These are phyloP conservation scores for Protosalanx chinensis DNA, from an alignment of 2,797 vertebrate genomes.

Conservation along the genomic window DNA sequence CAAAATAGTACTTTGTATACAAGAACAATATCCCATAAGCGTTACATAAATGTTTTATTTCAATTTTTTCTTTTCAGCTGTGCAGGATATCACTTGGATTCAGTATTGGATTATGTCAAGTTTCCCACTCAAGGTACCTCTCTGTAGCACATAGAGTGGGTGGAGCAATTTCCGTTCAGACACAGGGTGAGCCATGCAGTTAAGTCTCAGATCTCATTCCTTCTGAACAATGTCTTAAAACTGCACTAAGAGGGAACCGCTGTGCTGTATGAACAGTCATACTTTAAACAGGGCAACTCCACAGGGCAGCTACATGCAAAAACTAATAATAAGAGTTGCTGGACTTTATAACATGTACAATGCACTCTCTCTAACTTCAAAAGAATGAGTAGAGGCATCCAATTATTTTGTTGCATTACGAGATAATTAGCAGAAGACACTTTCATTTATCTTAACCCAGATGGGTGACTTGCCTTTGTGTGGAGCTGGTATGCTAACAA, in stretches of 20 bases:
- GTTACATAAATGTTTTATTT: background rate
- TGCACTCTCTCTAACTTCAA: background rate
- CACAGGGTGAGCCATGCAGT: conserved; percentile 27
- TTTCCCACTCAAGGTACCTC: conserved; percentile 25
- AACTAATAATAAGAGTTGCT: too few species aligned
- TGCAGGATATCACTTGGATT: conserved; percentile 6
- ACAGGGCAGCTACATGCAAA: conserved; percentile 8
- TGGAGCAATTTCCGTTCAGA: conserved; percentile 22
- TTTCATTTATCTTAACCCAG: background rate
- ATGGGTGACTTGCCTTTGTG: background rate
- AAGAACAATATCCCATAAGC: background rate
- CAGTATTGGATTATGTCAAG: conserved; percentile 16
- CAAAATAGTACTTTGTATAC: background rate
- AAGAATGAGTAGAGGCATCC: background rate
- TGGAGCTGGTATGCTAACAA: background rate
- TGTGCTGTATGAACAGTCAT: conserved; percentile 21
- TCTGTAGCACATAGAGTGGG: conserved; percentile 9
- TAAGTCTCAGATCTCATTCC: conserved; percentile 39
- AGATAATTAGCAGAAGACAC: background rate
- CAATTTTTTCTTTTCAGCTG: conserved; percentile 1
- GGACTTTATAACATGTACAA: too few species aligned
- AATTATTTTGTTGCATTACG: too few species aligned
- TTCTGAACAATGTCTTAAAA: conserved; percentile 37
- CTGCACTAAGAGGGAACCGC: conserved; percentile 28
- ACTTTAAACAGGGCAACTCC: conserved; percentile 29